Conservation (phyloP, 2,797 vertebrate genomes). For the Lateolabrax maculatus region DNA sequence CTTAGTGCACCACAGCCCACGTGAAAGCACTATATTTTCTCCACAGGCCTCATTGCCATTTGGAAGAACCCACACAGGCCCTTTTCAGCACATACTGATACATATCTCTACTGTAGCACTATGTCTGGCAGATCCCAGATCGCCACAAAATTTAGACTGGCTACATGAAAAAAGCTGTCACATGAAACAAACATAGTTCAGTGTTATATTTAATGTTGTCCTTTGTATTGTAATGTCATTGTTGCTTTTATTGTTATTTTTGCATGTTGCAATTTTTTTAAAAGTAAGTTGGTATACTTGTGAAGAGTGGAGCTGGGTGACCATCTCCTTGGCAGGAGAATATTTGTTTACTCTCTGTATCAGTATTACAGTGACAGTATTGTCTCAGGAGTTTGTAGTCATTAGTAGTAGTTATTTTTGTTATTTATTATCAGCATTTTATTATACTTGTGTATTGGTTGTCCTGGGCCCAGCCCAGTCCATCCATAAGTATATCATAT, state of each 20-base stretch:
- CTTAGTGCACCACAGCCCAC: conserved; percentile 37
- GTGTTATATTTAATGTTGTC: conserved; percentile 76
- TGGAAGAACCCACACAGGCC: conserved; percentile 49
- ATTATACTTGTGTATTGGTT: conserved; percentile 67
- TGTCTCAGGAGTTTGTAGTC: conserved; percentile 84
- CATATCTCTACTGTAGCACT: conserved; percentile 76
- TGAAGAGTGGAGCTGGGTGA: conserved; percentile 59
- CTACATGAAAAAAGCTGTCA: conserved; percentile 45
- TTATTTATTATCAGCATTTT: conserved; percentile 80
- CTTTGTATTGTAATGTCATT: conserved; percentile 74
- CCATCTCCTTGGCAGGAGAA: conserved; percentile 60
- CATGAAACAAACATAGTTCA: conserved; percentile 63
- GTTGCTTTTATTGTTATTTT: conserved; percentile 78
- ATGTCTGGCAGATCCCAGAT: conserved; percentile 51
- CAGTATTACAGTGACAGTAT: conserved; percentile 83
- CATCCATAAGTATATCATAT: conserved; percentile 43
- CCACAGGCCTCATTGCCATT: conserved; percentile 35
- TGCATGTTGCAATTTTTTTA: conserved; percentile 77
- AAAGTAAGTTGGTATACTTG: conserved; percentile 53
- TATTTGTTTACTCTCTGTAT: conserved; percentile 78
- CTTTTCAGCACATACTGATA: conserved; percentile 67
- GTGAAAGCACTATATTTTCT: conserved; percentile 60
- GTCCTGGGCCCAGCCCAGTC: conserved; percentile 47
- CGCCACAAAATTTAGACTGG: conserved; percentile 28
- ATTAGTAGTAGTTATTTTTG: conserved; percentile 64